phyloP scores from a whole-genome alignment of 2,113 vertebrate genomes.

The Cebus imitator region DNA sequence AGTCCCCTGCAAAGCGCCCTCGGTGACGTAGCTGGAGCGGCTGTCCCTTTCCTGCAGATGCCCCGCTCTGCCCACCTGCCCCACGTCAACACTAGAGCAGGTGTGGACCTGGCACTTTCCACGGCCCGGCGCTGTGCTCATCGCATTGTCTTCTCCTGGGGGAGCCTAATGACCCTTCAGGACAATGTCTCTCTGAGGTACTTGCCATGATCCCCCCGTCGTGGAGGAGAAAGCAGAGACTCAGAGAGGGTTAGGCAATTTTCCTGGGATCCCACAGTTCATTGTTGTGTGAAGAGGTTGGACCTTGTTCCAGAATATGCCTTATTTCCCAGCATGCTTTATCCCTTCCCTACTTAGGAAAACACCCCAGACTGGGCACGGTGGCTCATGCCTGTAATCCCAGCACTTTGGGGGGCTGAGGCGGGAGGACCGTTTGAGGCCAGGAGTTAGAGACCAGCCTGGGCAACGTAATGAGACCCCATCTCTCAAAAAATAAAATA shows the following conservation, averaged over 20 bases:
- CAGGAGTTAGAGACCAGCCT: neutral
- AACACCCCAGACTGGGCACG: neutral
- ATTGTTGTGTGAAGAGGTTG: rapidly evolving
- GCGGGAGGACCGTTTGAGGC: neutral
- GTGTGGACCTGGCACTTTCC: neutral
- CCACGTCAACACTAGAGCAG: neutral
- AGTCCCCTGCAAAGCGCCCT: neutral
- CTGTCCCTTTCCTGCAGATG: neutral
- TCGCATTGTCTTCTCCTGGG: neutral
- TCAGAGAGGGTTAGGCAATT: neutral
- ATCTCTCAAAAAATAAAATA: too few relatives aligned
- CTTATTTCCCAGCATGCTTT: neutral
- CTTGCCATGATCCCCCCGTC: neutral
- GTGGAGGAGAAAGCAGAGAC: neutral
- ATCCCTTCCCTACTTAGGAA: neutral
- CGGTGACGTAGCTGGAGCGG: neutral
- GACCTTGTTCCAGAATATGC: neutral
- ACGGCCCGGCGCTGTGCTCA: rapidly evolving
- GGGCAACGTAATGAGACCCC: too few relatives aligned
- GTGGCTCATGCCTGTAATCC: neutral
- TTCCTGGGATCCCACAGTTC: neutral
- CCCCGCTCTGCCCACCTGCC: neutral
- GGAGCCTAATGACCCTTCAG: neutral
- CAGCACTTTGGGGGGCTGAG: neutral
- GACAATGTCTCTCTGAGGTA: too few relatives aligned